phyloP scores from a whole-genome alignment of 2,888 invertebrate species.

The Coremacera marginata region DNA sequence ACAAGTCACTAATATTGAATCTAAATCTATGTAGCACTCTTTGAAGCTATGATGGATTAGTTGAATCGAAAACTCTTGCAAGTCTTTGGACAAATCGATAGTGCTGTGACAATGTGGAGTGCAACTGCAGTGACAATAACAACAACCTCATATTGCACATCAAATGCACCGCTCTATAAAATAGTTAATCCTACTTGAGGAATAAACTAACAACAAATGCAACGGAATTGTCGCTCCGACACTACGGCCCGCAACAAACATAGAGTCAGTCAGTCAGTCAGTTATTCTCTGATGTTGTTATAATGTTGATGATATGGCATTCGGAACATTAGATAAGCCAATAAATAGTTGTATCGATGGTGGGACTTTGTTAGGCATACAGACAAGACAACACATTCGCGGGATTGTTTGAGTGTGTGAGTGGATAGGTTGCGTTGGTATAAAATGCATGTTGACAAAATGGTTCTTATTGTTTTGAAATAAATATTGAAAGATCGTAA shows the following conservation, averaged over 20 bases:
- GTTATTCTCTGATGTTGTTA: background rate
- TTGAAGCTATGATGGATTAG: conserved; percentile 32
- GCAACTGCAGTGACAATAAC: background rate
- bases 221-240: background rate
- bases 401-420: background rate
- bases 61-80: background rate
- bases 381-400: background rate
- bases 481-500: background rate
- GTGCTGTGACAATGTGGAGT: background rate
- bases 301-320: background rate
- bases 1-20: background rate
- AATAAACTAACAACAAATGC: conserved; percentile 58
- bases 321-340: conserved; percentile 29
- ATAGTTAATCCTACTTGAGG: conserved; percentile 67
- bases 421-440: background rate
- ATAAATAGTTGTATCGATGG: conserved; percentile 23
- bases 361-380: background rate
- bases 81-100: background rate
- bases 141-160: conserved; percentile 43
- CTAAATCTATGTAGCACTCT: conserved; percentile 7
- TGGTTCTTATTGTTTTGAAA: conserved; percentile 11
- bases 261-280: background rate
- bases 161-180: conserved; percentile 59
- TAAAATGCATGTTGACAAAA: conserved; percentile 12
- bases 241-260: background rate